A percentile compares a stretch with the other conserved stretches of the same genome.
These are phyloP conservation scores for Pocota personata DNA, from an alignment of 2,888 invertebrate genomes.

Conservation along the genomic window DNA sequence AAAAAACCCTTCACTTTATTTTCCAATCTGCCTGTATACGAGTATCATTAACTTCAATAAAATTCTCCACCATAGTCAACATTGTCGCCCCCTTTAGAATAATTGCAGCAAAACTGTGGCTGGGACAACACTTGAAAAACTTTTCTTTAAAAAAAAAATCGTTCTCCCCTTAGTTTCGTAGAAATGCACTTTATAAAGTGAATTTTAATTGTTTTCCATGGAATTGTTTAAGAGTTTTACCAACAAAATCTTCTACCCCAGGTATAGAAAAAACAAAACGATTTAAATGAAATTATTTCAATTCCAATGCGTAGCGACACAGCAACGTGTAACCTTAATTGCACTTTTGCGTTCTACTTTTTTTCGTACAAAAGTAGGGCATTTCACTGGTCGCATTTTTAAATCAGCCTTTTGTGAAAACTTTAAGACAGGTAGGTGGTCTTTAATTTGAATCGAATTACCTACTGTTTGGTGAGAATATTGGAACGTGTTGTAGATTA, in stretches of 20 bases:
- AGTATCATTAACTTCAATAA: too few relatives aligned
- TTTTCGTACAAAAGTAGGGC: neutral
- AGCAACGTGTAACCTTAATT: slow-evolving; percentile 27
- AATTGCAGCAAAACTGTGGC: neutral
- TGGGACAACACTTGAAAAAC: neutral
- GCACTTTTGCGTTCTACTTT: slow-evolving; percentile 21
- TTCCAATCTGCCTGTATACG: too few relatives aligned
- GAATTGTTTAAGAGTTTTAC: neutral
- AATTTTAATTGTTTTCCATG: slow-evolving; percentile 26
- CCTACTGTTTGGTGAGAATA: neutral
- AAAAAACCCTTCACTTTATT: too few relatives aligned
- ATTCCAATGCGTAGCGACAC: neutral
- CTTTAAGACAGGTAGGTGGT: neutral
- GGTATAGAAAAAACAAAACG: neutral
- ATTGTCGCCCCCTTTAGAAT: neutral
- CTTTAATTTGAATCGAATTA: slow-evolving; percentile 23
- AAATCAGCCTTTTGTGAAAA: neutral
- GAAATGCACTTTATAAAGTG: neutral
- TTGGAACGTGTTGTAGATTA: neutral
- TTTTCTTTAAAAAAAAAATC: neutral
- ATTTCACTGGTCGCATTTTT: neutral
- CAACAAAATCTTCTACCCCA: neutral
- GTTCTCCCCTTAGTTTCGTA: neutral
- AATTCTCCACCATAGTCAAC: neutral
- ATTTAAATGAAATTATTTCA: slow-evolving; percentile 15